Conservation (phyloP, 2,888 invertebrate genomes). For the Drosophila neotestacea region DNA sequence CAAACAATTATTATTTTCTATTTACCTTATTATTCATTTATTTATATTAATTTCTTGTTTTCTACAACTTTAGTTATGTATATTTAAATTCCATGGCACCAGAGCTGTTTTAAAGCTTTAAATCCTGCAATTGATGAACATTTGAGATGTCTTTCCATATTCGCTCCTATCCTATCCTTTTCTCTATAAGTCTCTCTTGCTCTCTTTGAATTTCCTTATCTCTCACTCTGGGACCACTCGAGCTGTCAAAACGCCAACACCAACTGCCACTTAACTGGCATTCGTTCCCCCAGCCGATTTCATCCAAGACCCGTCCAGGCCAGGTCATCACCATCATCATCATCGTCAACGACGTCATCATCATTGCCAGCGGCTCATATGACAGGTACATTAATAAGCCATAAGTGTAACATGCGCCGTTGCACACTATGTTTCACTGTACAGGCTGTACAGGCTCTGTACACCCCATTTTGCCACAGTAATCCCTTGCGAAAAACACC, state of each 20-base stretch:
- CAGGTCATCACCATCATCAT: not conserved
- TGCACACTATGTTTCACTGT: slow-evolving; percentile 23
- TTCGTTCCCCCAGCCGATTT: not conserved
- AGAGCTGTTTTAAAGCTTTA: slow-evolving; percentile 11
- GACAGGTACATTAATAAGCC: slow-evolving; percentile 65
- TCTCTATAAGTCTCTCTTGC: not conserved
- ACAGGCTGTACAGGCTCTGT: not conserved
- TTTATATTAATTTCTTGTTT: not conserved
- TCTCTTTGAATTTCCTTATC: slow-evolving; percentile 12
- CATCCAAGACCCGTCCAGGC: no score
- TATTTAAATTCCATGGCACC: not conserved
- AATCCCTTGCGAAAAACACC: slow-evolving; percentile 7
- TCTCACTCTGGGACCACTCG: slow-evolving; percentile 30
- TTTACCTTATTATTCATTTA: no score
- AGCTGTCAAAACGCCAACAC: slow-evolving; percentile 66
- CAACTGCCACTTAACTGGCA: slow-evolving; percentile 56
- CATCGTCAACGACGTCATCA: not conserved
- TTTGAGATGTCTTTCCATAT: slow-evolving; percentile 6
- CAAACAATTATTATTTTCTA: no score
- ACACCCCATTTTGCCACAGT: not conserved
- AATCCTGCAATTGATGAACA: slow-evolving; percentile 8
- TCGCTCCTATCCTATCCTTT: not conserved
- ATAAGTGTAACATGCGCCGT: slow-evolving; percentile 48
- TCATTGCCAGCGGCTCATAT: slow-evolving; percentile 27
- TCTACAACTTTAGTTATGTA: not conserved